phyloP scores from a whole-genome alignment of 1,140 invertebrate genomes.

The Asbolus verrucosus region DNA sequence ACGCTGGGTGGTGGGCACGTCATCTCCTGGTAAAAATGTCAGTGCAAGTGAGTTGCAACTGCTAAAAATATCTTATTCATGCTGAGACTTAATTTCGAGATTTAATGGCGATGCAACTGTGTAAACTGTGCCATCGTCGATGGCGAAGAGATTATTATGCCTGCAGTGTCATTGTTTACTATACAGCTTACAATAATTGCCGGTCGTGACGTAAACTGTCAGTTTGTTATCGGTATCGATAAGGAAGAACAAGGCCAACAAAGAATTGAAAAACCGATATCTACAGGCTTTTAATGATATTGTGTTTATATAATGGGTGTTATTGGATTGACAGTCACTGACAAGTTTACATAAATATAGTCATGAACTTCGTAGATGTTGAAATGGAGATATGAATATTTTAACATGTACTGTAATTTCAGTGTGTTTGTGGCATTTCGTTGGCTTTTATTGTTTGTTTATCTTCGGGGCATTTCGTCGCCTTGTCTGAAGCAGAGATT shows the following conservation, averaged over 20 bases:
- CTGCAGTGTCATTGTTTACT: constrained; percentile 2
- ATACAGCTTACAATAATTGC: constrained; percentile 5
- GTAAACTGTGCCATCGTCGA: neutral
- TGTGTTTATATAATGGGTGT: constrained; percentile 4
- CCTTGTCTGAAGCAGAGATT: neutral
- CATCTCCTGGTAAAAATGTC: neutral
- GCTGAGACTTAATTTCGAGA: neutral
- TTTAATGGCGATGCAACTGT: neutral
- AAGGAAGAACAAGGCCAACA: neutral
- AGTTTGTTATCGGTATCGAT: constrained; percentile 4
- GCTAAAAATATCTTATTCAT: no score
- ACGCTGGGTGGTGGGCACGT: no score
- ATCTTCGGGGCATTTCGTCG: neutral
- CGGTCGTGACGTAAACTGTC: neutral
- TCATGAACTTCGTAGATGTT: neutral
- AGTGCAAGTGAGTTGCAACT: no score
- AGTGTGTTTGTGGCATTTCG: neutral
- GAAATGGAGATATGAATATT: neutral
- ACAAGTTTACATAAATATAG: neutral
- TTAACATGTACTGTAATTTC: neutral
- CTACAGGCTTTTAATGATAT: neutral
- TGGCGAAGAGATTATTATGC: neutral
- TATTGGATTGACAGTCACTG: neutral
- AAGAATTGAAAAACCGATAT: neutral
- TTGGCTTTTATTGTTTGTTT: neutral